Evolutionary conservation across 2,113 vertebrate species (phyloP).

Genomic region (Coptodon rendalli): DNA sequence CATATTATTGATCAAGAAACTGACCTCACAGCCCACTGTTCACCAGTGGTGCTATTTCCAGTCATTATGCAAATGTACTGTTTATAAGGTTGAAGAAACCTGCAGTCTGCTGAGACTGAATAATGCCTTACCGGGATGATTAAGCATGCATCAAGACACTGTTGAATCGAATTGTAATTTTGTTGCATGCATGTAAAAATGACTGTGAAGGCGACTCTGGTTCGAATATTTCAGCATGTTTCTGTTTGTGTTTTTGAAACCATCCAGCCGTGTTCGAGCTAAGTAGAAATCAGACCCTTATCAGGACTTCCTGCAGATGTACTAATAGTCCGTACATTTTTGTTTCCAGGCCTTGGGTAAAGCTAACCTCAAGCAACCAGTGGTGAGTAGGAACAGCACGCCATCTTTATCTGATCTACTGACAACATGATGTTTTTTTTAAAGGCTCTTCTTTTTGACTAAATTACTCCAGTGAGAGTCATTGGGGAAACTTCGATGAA

Average conservation of each 20-base stretch:
- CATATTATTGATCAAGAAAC: not conserved
- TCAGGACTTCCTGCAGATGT: not conserved
- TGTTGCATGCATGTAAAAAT: not conserved
- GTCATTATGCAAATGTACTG: not conserved
- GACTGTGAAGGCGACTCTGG: not conserved
- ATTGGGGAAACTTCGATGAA: not conserved
- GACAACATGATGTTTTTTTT: not conserved
- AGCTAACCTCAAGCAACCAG: constrained; percentile 72
- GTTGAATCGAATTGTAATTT: not conserved
- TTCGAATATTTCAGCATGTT: not conserved
- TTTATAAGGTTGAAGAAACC: not conserved
- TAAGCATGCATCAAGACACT: not conserved
- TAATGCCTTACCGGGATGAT: rapidly evolving
- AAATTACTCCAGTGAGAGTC: not conserved
- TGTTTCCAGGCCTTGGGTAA: constrained; percentile 77
- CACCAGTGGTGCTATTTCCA: not conserved
- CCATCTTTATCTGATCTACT: not conserved
- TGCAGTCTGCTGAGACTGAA: not conserved
- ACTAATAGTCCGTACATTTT: not conserved
- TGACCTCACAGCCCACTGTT: not conserved
- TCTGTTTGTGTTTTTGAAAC: not conserved
- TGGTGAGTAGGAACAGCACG: constrained; percentile 66
- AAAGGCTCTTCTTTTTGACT: not conserved
- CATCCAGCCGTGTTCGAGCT: not conserved
- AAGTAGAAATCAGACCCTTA: not conserved